Base-by-base conservation (phyloP, 2,113 vertebrate species). In the Setophaga coronata region DNA sequence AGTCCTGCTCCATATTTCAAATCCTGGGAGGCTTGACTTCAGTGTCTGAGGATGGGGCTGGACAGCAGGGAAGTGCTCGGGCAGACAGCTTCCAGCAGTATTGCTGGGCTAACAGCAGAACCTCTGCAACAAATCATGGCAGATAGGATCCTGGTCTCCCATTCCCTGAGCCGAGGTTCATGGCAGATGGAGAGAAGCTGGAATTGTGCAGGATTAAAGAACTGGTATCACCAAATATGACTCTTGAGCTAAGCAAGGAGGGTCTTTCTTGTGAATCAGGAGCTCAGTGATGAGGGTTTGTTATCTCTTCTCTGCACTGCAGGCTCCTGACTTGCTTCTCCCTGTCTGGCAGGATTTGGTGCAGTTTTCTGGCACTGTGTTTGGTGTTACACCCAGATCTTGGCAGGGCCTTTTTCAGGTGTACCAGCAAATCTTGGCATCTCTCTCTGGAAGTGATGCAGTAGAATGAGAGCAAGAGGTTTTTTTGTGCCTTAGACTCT, bases 261-360 rank as follows among this genome's bases (percentile, higher is more conserved):
- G 18, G 17, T 47, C 8, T 29, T 2, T 36, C 29, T 38, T 54
- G 38, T 62, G 66, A 90, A 8, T 67, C 29, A 51, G 61, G 45
- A 87, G 23, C 45, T 82, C 7, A 3, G 58, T 4, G 33, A 1
- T 0, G 3, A 3, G 15, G n/a, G 1, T 71, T 12, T 57, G 45
- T 47, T 83, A 1, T 21, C 42, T 77, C 40, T 62, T 34, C 50
- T 81, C 34, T 88, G 71, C 64, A 50, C 54, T 90, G 62, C 60
- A 79, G 92, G 12, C 26, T 82, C 50, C 33, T 89, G 61, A 25
- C 70, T 89, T 78, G 60, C 42, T 87, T 67, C 43, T 81, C 34
- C 7, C 10, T 14, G 8, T 56, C 67, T 78, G 62, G 60, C 66
- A 58, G 45, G 51, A 31, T n/a, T 79, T 58, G 54, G 62, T 88